Base-by-base conservation (phyloP, 2,113 vertebrate genomes). In the Prinia subflava region DNA sequence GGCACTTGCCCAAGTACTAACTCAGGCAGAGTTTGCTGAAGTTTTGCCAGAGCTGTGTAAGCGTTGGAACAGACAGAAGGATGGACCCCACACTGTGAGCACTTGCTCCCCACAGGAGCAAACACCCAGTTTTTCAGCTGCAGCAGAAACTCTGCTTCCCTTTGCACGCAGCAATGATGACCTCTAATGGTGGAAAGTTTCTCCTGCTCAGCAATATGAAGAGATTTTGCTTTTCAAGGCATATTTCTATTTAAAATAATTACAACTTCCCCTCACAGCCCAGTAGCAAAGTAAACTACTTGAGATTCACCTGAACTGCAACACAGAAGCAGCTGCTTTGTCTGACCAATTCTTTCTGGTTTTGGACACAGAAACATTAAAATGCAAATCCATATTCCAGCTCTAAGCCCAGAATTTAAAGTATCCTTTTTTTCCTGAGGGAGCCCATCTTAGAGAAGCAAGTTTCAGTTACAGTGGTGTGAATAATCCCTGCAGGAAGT, bases 161-260 rank as follows among this genome's bases (percentile, higher is more conserved):
- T 86, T 56, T 81, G n/a, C 73, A 42, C 0, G 73, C 75, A 93
- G 83, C 92, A 97, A 92, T 35, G 74, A 93, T 52, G 96, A 97
- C 94, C 84, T 71, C 94, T 97, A 96, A 92, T 11, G 92, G 97
- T 80, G 79, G 53, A 95, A 94, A 37, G 57, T 46, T 88, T 52
- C 44, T 83, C 50, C 42, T 44, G n/a, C 62, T 69, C 9, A 80
- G 55, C 28, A 90, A 18, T 25, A 71, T 2, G 11, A 44, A 52
- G 27, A 90, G 15, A 47, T 41, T 78, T 60, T 74, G 42, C 37
- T 83, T 85, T 81, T 44, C 7, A 2, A 18, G 23, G 11, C 13
- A 1, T 50, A 50, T 33, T 69, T 76, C 46, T 63, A 63, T 24
- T 35, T 70, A 30, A 79, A 89, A n/a, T 59, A 83, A 68, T 50